phyloP scores from a whole-genome alignment of 92 coral and sea anemone genomes.

The Palythoa grandis region DNA sequence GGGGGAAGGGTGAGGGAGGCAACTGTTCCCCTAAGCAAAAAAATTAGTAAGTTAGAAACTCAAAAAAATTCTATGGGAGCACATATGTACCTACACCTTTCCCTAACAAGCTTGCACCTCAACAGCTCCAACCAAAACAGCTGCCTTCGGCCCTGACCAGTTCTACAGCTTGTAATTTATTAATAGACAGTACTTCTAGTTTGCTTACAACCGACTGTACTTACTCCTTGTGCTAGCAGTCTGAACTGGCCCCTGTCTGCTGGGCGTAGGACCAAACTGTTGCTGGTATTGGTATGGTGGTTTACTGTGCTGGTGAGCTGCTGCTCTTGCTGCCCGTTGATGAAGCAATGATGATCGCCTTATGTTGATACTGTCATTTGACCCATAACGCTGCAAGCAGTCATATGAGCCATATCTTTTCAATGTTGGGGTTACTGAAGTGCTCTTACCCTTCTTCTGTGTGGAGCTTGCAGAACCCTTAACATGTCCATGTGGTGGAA shows the following conservation, averaged over 20 bases:
- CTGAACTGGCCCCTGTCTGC: slow-evolving; percentile 48
- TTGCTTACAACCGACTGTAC: not conserved
- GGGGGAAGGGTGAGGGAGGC: no score
- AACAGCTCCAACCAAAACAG: no score
- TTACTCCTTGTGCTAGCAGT: slow-evolving; percentile 73
- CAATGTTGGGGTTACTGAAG: slow-evolving; percentile 18
- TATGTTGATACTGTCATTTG: slow-evolving; percentile 76
- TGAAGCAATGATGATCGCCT: slow-evolving; percentile 80
- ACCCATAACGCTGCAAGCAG: slow-evolving; percentile 77
- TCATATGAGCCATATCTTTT: slow-evolving; percentile 88
- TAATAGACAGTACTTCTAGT: no score
- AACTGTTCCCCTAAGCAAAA: no score
- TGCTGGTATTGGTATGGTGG: slow-evolving; percentile 67
- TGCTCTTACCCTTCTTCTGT: not conserved
- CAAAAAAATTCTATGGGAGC: no score
- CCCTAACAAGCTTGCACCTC: no score
- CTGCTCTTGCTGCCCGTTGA: slow-evolving; percentile 79
- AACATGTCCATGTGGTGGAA: not conserved
- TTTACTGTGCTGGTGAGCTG: slow-evolving; percentile 54
- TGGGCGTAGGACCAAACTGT: slow-evolving; percentile 35
- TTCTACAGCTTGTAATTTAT: no score
- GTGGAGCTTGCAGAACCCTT: slow-evolving; percentile 5
- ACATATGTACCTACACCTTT: no score
- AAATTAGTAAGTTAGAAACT: no score
- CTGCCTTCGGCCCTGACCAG: no score